Conservation (phyloP, 2,113 vertebrate genomes). For the Aramus guarauna region DNA sequence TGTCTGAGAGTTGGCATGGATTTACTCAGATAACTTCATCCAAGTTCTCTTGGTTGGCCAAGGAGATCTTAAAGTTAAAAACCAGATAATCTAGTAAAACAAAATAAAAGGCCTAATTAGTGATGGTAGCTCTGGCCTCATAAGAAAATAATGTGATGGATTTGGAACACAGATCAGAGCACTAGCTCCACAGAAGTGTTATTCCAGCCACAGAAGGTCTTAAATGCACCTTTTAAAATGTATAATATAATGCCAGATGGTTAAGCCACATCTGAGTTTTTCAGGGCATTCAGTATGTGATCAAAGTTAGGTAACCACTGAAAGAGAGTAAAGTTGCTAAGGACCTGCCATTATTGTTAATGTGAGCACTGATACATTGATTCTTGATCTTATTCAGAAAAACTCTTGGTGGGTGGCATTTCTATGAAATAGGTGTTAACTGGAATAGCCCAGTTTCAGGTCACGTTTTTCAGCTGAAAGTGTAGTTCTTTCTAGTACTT, state of each 20-base stretch:
- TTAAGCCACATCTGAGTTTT: slow-evolving; percentile 42
- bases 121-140: slow-evolving; percentile 26
- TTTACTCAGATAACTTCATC: slow-evolving; percentile 16
- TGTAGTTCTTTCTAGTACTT: neutral
- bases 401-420: slow-evolving; percentile 21
- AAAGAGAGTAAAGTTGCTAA: neutral
- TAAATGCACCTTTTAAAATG: slow-evolving; percentile 54
- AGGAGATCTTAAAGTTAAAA: slow-evolving; percentile 48
- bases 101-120: slow-evolving; percentile 61
- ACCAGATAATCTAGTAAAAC: slow-evolving; percentile 62
- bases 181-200: slow-evolving; percentile 36
- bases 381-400: slow-evolving; percentile 22
- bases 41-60: neutral
- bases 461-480: neutral
- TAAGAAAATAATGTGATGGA: slow-evolving; percentile 54
- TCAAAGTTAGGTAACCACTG: slow-evolving; percentile 23
- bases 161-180: slow-evolving; percentile 59
- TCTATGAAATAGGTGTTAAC: slow-evolving; percentile 45
- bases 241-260: slow-evolving; percentile 39
- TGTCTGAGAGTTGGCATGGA: neutral
- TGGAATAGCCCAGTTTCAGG: slow-evolving; percentile 6
- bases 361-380: neutral
- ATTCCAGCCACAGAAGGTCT: slow-evolving; percentile 52
- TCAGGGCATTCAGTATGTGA: neutral
- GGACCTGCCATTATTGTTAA: neutral